Evolutionary conservation across 1,140 invertebrate genomes (phyloP), one percentile per base, ranked within the genome.

Genomic region (Drosophila oshimai): DNA sequence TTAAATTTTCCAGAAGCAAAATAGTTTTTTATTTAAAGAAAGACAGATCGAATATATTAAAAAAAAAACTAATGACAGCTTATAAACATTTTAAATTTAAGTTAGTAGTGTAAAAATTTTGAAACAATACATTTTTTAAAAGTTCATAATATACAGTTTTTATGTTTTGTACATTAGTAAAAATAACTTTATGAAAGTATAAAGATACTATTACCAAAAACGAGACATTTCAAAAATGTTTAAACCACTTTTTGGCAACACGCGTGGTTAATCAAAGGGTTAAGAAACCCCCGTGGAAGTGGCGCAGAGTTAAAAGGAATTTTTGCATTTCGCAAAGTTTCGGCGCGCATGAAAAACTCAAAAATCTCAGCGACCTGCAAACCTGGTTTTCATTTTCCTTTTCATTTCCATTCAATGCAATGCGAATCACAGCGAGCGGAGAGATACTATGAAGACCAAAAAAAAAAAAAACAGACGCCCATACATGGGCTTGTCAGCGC

Each of bases 331-430:
- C 80, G 75, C 65, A 84, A 84, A 62, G 46, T 72, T 73, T 62
- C 13, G 46, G 33, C 41, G 41, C 28, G 3, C 42, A 73, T 20
- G 22, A 60, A 58, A 71, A 61, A 51, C 54, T 33, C 17, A 36
- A 69, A 79, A 81, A 57, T 60, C 34, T 57, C 20, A 39, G 33
- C 81, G 80, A 87, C 80, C 80, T 41, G 80, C 47, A 86, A 86
- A 86, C 80, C 80, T 87, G 72, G 80, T 86, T 86, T 86, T 80
- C 81, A 47, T 71, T 86, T 84, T 86, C 70, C 67, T 65, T 84
- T 84, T 79, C 75, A 79, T 80, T 80, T 78, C 79, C 71, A 72
- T 87, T 60, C 71, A 86, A 83, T 72, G 74, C 47, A 62, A 58
- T 58, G 53, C 60, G 34, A 67, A 80, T 60, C 64, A 54, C 54